Conservation (phyloP, 2,113 vertebrate genomes). For the Pygoscelis adeliae region DNA sequence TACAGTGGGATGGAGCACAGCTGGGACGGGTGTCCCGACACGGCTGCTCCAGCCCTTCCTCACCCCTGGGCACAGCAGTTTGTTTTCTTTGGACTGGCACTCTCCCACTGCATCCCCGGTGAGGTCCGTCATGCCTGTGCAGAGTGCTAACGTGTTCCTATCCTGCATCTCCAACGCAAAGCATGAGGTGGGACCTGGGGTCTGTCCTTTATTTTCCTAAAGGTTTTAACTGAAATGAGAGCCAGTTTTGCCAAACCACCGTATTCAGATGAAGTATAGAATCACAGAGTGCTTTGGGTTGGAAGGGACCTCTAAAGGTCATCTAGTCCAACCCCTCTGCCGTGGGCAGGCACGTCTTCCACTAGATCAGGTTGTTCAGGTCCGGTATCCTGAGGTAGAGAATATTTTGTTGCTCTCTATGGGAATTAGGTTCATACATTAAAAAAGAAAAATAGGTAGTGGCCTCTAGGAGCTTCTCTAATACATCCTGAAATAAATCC, state of each 20-base stretch:
- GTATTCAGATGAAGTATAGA: accelerated
- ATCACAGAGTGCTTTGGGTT: background rate
- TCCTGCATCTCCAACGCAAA: background rate
- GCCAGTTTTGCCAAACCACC: background rate
- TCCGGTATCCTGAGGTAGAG: background rate
- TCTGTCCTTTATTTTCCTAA: background rate
- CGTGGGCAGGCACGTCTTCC: background rate
- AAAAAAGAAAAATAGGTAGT: background rate
- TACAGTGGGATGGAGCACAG: background rate
- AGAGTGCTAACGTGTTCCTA: accelerated
- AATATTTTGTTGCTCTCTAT: background rate
- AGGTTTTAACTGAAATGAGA: background rate
- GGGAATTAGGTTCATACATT: background rate
- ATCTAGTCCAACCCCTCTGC: background rate
- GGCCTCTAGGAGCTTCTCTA: background rate
- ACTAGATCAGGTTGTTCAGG: background rate
- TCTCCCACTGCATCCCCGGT: accelerated
- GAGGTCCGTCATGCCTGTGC: background rate
- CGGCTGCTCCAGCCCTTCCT: background rate
- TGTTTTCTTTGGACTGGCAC: background rate
- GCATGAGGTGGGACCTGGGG: background rate
- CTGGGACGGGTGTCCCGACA: accelerated
- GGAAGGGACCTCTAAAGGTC: background rate
- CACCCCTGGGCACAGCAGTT: background rate
- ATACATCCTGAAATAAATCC: background rate